Conservation (phyloP, 2,888 invertebrate genomes). For the Sesia apiformis region DNA sequence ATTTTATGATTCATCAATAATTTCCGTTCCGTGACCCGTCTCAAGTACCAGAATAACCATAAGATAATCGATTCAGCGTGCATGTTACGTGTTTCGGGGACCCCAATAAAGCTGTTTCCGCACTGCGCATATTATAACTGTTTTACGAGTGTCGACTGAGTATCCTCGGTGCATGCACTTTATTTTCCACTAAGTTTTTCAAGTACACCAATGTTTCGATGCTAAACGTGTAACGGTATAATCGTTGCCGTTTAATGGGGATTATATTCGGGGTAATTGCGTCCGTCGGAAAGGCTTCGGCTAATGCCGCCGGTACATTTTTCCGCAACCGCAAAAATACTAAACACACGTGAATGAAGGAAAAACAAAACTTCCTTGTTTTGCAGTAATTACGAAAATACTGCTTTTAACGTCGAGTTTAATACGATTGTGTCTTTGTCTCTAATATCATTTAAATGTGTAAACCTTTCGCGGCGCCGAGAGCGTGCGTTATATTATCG, state of each 20-base stretch:
- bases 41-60: conserved; percentile 50
- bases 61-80: conserved; percentile 56
- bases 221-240: conserved; percentile 47
- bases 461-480: conserved; percentile 23
- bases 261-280: conserved; percentile 52
- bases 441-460: conserved; percentile 19
- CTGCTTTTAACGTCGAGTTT: conserved; percentile 3
- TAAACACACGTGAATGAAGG: neutral
- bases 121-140: conserved; percentile 62
- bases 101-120: conserved; percentile 56
- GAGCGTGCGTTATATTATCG: conserved; percentile 25
- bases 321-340: no score
- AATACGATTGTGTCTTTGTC: conserved; percentile 2
- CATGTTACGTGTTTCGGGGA: conserved; percentile 60
- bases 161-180: conserved; percentile 45
- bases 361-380: neutral
- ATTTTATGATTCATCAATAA: conserved; percentile 51
- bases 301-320: conserved; percentile 27
- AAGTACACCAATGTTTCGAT: conserved; percentile 43
- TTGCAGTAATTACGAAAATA: conserved; percentile 2
- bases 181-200: conserved; percentile 33
- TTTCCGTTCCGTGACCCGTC: conserved; percentile 47
- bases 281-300: conserved; percentile 25
- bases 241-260: conserved; percentile 42
- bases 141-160: conserved; percentile 52